Conservation (phyloP, 2,888 invertebrate genomes). For the Petrolisthes manimaculis region DNA sequence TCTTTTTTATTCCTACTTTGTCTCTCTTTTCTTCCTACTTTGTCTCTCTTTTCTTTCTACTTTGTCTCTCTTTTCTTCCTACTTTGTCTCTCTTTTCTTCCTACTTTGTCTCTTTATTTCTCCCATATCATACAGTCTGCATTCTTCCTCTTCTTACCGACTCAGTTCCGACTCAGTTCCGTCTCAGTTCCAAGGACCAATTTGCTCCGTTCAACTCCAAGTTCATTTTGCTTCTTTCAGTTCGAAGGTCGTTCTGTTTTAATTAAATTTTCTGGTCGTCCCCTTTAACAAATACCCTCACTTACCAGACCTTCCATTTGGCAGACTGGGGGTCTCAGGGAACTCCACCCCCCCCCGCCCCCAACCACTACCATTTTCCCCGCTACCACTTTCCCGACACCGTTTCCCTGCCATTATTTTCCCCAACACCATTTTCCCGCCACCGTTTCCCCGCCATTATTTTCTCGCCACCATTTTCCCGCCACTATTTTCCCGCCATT, state of each 20-base stretch:
- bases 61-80: not conserved
- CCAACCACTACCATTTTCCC: not conserved
- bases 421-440: not conserved
- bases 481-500: conserved; percentile 19
- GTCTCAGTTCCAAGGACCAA: not conserved
- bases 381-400: not conserved
- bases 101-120: not conserved
- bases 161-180: not conserved
- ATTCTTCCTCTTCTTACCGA: not conserved
- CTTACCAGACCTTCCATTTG: no score
- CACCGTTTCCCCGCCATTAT: not conserved
- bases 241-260: no score
- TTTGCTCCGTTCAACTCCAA: not conserved
- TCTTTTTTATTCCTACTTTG: not conserved
- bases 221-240: no score
- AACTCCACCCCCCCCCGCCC: not conserved
- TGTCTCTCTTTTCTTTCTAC: not conserved
- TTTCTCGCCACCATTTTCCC: not conserved
- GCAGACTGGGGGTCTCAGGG: no score
- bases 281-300: no score
- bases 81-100: not conserved
- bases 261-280: no score
- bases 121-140: not conserved
- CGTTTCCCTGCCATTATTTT: not conserved
- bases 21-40: not conserved